phyloP scores from a whole-genome alignment of 2,888 invertebrate species.

The Drosophila falleni region DNA sequence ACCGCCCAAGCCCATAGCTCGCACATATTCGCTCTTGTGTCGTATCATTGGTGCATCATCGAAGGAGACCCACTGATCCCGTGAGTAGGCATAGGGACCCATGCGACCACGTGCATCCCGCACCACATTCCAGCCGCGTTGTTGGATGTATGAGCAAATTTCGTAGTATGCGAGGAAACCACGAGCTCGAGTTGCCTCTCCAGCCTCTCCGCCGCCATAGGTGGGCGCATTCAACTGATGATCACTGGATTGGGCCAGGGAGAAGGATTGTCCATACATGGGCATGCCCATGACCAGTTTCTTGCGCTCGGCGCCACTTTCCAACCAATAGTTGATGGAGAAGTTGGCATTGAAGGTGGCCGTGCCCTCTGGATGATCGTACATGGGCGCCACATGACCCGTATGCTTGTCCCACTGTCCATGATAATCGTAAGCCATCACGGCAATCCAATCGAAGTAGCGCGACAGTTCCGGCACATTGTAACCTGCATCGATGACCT shows the following conservation, averaged over 20 bases:
- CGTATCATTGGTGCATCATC: constrained; percentile 94
- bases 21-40: constrained; percentile 93
- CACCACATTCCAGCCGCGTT: constrained; percentile 91
- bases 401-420: constrained; percentile 97
- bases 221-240: constrained; percentile 91
- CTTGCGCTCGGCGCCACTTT: constrained; percentile 91
- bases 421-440: constrained; percentile 96
- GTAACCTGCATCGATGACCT: constrained; percentile 94
- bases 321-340: constrained; percentile 94
- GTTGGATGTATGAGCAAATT: constrained; percentile 92
- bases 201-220: constrained; percentile 95
- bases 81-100: constrained; percentile 93
- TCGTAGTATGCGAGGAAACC: constrained; percentile 96
- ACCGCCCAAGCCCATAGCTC: constrained; percentile 92
- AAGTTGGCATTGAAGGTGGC: constrained; percentile 94
- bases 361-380: constrained; percentile 90
- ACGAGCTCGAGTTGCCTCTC: constrained; percentile 93
- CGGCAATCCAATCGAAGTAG: constrained; percentile 95
- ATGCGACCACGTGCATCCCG: constrained; percentile 92
- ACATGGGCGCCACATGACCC: constrained; percentile 96
- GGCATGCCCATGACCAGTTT: constrained; percentile 95
- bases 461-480: constrained; percentile 91
- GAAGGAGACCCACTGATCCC: constrained; percentile 97
- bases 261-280: constrained; percentile 95
- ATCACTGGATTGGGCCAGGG: constrained; percentile 88